Evolutionary conservation across 2,113 vertebrate species (phyloP).

Genomic region (Mobula hypostoma): DNA sequence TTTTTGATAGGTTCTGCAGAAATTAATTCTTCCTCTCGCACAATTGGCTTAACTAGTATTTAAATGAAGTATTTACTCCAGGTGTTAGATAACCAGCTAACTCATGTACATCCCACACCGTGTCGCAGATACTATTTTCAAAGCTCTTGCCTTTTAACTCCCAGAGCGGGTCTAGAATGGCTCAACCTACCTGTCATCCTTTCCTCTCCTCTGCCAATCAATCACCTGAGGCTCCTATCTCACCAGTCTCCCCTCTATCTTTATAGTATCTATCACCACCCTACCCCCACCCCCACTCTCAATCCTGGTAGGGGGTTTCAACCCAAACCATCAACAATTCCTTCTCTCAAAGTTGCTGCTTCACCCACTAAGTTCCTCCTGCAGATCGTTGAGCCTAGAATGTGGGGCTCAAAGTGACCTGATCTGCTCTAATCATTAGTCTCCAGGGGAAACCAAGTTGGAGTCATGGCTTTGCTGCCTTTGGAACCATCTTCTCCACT

Average conservation of each 20-base stretch:
- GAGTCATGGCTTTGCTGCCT: not conserved
- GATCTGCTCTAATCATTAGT: not conserved
- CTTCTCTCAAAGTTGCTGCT: no score
- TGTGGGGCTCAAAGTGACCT: not conserved
- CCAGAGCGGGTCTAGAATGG: not conserved
- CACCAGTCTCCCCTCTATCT: no score
- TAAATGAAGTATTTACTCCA: constrained; percentile 20
- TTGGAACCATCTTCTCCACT: not conserved
- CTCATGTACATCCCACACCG: not conserved
- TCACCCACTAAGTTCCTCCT: no score
- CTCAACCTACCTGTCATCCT: no score
- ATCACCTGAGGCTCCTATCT: no score
- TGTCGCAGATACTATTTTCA: not conserved
- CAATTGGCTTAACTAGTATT: not conserved
- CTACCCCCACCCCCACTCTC: no score
- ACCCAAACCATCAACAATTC: no score
- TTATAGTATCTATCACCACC: no score
- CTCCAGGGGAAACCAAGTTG: not conserved
- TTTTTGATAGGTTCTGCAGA: not conserved
- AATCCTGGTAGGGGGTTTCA: no score
- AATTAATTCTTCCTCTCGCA: not conserved
- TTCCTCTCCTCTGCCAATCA: no score
- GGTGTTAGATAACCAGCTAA: not conserved
- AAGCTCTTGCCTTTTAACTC: not conserved
- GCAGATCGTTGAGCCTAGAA: no score